Base-by-base conservation (phyloP, 2,113 vertebrate species). In the Apodemus sylvaticus region DNA sequence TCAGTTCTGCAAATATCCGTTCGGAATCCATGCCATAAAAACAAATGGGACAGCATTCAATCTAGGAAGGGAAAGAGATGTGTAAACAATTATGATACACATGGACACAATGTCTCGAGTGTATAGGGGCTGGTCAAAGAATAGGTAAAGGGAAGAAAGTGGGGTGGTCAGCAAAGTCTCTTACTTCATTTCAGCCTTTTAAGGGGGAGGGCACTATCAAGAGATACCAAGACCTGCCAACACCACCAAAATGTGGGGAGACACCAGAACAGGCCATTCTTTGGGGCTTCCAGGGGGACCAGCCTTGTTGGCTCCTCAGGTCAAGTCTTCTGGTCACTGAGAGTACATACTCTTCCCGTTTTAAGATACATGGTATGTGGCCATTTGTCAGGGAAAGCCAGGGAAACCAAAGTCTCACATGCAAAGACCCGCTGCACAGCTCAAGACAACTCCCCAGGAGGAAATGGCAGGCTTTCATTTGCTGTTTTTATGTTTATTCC, bases 41-140 rank as follows among this genome's bases (percentile, higher is more conserved):
- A 42, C 19, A 13, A 55, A 1, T 4, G 48, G 55, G 55, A 60
- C 7, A 4, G 45, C 58, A 8, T 81, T 45, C 58, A 36, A 39
- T 73, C 76, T 73, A 42, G 14, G 7, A n/a, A 85, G n/a, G 20
- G 81, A 51, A 87, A 88, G 48, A 39, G 16, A 20, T 1, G 2
- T 16, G 70, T 22, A 45, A 83, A 31, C 42, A 36, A 3, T 6
- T 20, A 34, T 29, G 51, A 76, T 53, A 10, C 1, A 10, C 29
- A 4, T 0, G 3, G 14, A 66, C 64, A 34, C 24, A 3, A 0
- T 3, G 22, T 3, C 0, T 55, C 86, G 24, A 2, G 4, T 14
- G 24, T 48, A 7, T 17, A 8, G n/a, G 17, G 48, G 55, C 9
- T 0, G 48, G 42, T 8, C 1, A 20, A 11, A 88, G 60, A 53